Evolutionary conservation across 2,113 vertebrate genomes (phyloP).

Genomic region (Muntiacus reevesi): DNA sequence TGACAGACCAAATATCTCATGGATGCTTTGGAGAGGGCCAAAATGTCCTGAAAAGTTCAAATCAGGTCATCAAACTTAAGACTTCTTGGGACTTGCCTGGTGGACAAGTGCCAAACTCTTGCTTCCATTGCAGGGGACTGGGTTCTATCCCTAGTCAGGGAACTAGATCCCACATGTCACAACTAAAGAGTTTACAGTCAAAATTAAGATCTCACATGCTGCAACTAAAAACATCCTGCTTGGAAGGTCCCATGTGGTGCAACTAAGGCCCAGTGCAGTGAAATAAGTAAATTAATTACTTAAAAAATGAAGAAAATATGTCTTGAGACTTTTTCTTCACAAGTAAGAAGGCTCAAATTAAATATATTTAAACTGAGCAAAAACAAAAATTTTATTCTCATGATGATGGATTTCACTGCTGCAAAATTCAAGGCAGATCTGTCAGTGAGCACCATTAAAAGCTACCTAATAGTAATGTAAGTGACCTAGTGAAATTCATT

Average conservation of each 20-base stretch:
- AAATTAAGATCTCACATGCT: background rate
- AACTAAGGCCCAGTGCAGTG: background rate
- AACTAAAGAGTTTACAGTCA: background rate
- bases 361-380: background rate
- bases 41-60: background rate
- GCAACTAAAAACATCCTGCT: background rate
- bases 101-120: background rate
- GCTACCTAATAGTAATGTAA: background rate
- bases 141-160: background rate
- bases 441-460: background rate
- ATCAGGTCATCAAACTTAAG: background rate
- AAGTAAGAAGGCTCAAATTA: background rate
- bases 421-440: background rate
- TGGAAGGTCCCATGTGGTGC: rapidly evolving
- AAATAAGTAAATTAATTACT: background rate
- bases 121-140: background rate
- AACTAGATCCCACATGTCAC: background rate
- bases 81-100: background rate
- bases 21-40: background rate
- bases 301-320: background rate
- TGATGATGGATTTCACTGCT: background rate
- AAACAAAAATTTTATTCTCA: background rate
- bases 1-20: background rate
- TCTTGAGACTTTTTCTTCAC: background rate
- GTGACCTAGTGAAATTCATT: slow-evolving; percentile 14